phyloP scores from a whole-genome alignment of 1,140 invertebrate genomes.

The Sitophilus oryzae region DNA sequence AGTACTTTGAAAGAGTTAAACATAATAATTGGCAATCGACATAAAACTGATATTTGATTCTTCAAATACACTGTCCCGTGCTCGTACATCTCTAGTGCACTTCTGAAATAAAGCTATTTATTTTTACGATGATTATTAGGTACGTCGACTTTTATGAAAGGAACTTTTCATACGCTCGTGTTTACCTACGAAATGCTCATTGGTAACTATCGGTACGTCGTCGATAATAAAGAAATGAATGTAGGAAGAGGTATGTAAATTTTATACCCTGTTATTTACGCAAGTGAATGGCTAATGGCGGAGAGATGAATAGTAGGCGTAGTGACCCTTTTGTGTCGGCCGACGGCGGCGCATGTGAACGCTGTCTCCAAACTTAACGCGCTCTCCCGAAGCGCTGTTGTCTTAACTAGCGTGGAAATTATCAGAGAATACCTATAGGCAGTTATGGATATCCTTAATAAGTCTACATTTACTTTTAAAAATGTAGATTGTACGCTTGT shows the following conservation, averaged over 20 bases:
- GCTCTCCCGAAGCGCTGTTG: neutral
- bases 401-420: neutral
- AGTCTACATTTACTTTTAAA: too few species aligned
- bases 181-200: neutral
- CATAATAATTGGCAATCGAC: too few species aligned
- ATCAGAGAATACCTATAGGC: too few species aligned
- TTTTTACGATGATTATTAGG: too few species aligned
- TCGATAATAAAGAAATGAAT: constrained; percentile 7
- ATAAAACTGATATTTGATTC: too few species aligned
- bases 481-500: too few species aligned
- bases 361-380: neutral
- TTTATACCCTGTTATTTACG: constrained; percentile 25
- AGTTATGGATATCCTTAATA: too few species aligned
- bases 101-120: too few species aligned
- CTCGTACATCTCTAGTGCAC: too few species aligned
- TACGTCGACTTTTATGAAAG: too few species aligned
- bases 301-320: constrained; percentile 29
- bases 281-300: constrained; percentile 21
- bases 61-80: too few species aligned
- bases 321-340: constrained; percentile 10
- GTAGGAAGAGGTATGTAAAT: constrained; percentile 30
- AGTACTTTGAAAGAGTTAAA: too few species aligned
- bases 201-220: neutral
- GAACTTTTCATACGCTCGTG: neutral
- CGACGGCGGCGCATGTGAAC: neutral